These are phyloP conservation scores for Oscheius sp. DNA, from an alignment of 2,888 invertebrate genomes.

Conservation along the genomic window DNA sequence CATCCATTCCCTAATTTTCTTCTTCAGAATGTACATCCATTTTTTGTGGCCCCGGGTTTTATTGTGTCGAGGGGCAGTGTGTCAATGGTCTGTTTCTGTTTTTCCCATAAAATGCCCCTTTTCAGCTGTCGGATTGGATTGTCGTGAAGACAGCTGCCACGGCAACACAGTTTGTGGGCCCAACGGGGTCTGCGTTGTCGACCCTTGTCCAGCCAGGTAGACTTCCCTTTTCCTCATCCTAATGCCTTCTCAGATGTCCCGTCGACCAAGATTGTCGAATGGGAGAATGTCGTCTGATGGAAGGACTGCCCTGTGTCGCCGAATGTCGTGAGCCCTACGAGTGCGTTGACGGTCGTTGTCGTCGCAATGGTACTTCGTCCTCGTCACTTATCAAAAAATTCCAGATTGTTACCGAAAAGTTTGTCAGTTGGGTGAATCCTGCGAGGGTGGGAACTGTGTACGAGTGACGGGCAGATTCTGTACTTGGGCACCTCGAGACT, in stretches of 20 bases:
- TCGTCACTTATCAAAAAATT: background rate
- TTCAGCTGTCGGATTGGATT: constrained; percentile 49
- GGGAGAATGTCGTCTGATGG: constrained; percentile 65
- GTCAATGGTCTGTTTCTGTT: constrained; percentile 38
- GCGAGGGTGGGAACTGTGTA: constrained; percentile 66
- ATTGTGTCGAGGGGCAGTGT: constrained; percentile 58
- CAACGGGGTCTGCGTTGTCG: constrained; percentile 50
- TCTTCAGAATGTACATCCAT: constrained; percentile 61
- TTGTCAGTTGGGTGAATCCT: constrained; percentile 68
- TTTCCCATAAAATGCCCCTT: background rate
- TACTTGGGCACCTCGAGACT: constrained; percentile 62
- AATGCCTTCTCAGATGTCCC: constrained; percentile 57
- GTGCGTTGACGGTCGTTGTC: constrained; percentile 65
- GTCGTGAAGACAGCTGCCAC: constrained; percentile 53
- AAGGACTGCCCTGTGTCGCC: constrained; percentile 56
- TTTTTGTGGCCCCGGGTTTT: constrained; percentile 45
- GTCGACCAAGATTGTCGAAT: constrained; percentile 64
- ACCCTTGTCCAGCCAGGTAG: constrained; percentile 36
- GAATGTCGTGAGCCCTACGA: constrained; percentile 62
- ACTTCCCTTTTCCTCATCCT: too few relatives aligned
- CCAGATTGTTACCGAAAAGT: constrained; percentile 67
- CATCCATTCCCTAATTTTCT: background rate
- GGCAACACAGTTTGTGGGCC: constrained; percentile 53
- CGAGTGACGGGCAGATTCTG: constrained; percentile 64
- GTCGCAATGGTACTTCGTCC: constrained; percentile 57